These are phyloP conservation scores for Danionella cerebrum DNA, from an alignment of 2,113 vertebrate species.

Conservation along the genomic window DNA sequence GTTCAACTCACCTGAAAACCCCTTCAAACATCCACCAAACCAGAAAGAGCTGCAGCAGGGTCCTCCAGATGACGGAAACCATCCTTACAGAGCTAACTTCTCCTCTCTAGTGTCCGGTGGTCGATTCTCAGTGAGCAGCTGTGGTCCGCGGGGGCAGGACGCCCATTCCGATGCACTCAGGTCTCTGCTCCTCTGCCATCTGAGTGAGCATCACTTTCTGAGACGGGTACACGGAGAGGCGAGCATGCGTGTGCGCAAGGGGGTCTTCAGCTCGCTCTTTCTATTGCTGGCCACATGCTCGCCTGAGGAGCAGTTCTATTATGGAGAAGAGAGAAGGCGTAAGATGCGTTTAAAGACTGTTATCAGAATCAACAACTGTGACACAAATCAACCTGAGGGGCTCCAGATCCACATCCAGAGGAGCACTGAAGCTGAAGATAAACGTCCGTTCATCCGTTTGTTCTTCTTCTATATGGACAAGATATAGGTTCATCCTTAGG, in stretches of 20 bases:
- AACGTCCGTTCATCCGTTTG: neutral
- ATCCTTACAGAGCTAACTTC: constrained; percentile 43
- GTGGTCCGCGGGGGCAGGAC: constrained; percentile 13
- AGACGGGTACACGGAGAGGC: constrained; percentile 1
- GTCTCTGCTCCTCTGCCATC: constrained; percentile 23
- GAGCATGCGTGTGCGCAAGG: neutral
- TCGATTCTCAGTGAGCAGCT: constrained; percentile 50
- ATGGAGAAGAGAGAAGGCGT: constrained; percentile 56
- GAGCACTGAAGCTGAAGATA: neutral
- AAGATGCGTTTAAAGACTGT: constrained; percentile 11
- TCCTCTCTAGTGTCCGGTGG: constrained; percentile 33
- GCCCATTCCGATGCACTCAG: constrained; percentile 10
- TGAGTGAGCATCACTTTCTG: constrained; percentile 10
- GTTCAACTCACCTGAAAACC: constrained; percentile 57
- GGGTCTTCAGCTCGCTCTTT: constrained; percentile 39
- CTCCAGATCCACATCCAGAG: neutral
- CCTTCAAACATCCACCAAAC: constrained; percentile 48
- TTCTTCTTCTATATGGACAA: too few species aligned
- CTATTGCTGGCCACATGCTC: constrained; percentile 49
- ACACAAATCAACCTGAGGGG: neutral
- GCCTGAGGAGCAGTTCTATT: constrained; percentile 55
- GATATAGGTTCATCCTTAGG: too few species aligned
- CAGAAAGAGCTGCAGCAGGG: constrained; percentile 43
- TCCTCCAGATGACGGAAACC: constrained; percentile 43
- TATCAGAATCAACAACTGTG: constrained; percentile 16